These are phyloP conservation scores for Euplagia quadripunctaria DNA, from an alignment of 2,888 invertebrate genomes.

Conservation along the genomic window DNA sequence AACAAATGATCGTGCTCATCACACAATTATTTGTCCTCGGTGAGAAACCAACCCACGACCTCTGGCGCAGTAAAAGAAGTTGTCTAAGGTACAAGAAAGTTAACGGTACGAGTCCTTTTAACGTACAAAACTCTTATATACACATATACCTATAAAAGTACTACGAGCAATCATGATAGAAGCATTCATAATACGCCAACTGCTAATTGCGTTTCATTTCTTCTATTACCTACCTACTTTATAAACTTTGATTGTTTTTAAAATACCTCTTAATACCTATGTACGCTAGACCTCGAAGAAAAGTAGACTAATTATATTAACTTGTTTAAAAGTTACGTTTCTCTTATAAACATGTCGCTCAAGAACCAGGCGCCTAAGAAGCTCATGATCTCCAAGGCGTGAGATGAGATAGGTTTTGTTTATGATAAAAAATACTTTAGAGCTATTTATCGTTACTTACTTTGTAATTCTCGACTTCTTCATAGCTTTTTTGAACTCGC, in stretches of 20 bases:
- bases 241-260: background rate
- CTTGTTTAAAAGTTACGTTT: background rate
- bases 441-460: constrained; percentile 18
- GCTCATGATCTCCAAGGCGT: constrained; percentile 1
- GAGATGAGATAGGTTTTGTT: constrained; percentile 3
- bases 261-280: background rate
- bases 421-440: constrained; percentile 6
- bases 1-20: too few relatives aligned
- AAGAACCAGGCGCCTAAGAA: background rate
- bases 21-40: too few relatives aligned
- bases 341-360: background rate
- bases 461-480: constrained; percentile 17
- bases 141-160: too few relatives aligned
- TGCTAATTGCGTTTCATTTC: background rate
- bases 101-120: too few relatives aligned
- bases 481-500: constrained; percentile 15
- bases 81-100: too few relatives aligned
- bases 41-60: too few relatives aligned
- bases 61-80: too few relatives aligned
- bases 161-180: too few relatives aligned
- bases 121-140: too few relatives aligned
- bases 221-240: background rate
- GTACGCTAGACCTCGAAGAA: background rate
- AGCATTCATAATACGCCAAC: too few relatives aligned
- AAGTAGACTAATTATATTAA: constrained; percentile 1